Evolutionary conservation across 2,888 invertebrate species (phyloP).

Genomic region (Apamea epomidion): DNA sequence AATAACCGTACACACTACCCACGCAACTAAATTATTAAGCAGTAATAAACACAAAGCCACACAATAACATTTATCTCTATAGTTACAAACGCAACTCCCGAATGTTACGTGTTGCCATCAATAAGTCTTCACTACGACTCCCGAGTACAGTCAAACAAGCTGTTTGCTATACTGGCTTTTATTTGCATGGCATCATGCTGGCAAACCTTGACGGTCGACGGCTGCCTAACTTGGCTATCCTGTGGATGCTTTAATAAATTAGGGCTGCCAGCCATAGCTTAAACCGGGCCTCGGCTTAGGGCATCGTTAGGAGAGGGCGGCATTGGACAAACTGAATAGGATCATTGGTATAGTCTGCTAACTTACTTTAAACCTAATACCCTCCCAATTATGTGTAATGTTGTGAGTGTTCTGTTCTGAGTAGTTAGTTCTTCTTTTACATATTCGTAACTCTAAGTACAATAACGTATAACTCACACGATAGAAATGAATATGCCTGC

Average conservation of each 20-base stretch:
- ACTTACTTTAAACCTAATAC: too few relatives aligned
- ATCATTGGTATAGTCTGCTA: not conserved
- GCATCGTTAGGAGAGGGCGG: not conserved
- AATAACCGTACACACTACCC: constrained; percentile 5
- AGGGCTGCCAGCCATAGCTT: too few relatives aligned
- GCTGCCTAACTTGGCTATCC: too few relatives aligned
- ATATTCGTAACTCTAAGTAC: not conserved
- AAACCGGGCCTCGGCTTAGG: not conserved
- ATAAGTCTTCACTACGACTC: constrained; percentile 33
- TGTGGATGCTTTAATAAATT: too few relatives aligned
- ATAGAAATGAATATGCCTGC: not conserved
- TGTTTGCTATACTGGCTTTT: not conserved
- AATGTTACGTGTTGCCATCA: constrained; percentile 23
- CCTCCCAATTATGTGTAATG: not conserved
- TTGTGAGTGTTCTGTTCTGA: not conserved
- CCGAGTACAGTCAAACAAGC: not conserved
- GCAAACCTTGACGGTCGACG: not conserved
- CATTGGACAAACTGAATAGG: not conserved
- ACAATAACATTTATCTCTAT: constrained; percentile 9
- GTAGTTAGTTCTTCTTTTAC: not conserved
- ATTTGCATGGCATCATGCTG: not conserved
- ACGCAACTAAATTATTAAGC: not conserved
- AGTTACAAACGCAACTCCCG: constrained; percentile 9
- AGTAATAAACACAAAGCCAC: constrained; percentile 14
- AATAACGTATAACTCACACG: not conserved